These are phyloP conservation scores for Gambelia wislizenii DNA, from an alignment of 2,797 vertebrate genomes.

Conservation along the genomic window DNA sequence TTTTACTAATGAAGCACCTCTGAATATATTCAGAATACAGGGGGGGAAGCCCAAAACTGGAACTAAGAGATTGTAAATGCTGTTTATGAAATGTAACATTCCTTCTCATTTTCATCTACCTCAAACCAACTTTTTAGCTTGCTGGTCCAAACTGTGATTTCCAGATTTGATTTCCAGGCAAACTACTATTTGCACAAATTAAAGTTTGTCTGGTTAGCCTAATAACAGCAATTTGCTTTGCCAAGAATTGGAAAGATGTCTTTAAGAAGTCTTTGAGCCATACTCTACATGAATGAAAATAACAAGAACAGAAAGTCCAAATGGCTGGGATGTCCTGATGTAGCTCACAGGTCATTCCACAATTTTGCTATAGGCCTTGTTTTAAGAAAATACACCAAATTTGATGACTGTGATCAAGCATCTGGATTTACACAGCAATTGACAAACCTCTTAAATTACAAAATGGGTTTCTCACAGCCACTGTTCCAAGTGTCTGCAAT, in stretches of 20 bases:
- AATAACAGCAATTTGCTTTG: neutral
- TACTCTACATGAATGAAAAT: neutral
- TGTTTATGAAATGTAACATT: slow-evolving; percentile 48
- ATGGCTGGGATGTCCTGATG: too few relatives aligned
- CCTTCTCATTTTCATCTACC: neutral
- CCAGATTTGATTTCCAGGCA: neutral
- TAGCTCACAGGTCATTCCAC: too few relatives aligned
- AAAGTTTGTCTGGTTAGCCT: neutral
- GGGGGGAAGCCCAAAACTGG: slow-evolving; percentile 36
- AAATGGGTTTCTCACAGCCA: neutral
- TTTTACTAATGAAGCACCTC: slow-evolving; percentile 23
- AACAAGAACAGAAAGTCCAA: neutral
- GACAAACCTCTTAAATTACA: too few relatives aligned
- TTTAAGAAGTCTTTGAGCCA: too few relatives aligned
- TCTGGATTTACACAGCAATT: too few relatives aligned
- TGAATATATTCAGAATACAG: neutral
- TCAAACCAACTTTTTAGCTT: slow-evolving; percentile 25
- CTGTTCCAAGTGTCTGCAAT: neutral
- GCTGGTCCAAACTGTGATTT: slow-evolving; percentile 52
- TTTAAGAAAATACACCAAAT: too few relatives aligned
- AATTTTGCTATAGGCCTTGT: too few relatives aligned
- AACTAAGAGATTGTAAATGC: slow-evolving; percentile 41
- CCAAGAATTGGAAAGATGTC: neutral
- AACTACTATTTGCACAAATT: neutral
- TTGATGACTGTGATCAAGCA: too few relatives aligned